phyloP scores from a whole-genome alignment of 2,113 vertebrate genomes.

The Haplochromis vanheusdeni region DNA sequence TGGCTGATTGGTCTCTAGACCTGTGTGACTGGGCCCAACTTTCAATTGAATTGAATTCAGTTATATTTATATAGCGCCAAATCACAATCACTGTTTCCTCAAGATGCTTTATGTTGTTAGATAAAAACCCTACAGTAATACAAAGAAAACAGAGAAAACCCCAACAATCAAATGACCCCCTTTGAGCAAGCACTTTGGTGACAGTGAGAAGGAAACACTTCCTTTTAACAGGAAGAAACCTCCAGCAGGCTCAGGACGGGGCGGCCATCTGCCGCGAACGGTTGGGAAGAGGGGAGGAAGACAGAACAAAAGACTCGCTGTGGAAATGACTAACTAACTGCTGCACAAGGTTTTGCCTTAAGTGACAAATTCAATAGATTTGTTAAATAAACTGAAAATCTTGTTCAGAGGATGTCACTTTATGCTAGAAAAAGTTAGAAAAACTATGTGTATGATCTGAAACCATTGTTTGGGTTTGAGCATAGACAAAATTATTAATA shows the following conservation, averaged over 20 bases:
- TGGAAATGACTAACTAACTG: neutral
- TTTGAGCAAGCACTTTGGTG: neutral
- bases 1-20: neutral
- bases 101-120: neutral
- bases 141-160: neutral
- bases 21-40: neutral
- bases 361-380: neutral
- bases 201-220: neutral
- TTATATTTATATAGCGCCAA: neutral
- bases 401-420: neutral
- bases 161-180: neutral
- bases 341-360: neutral
- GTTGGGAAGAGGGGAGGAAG: neutral
- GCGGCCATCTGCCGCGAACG: neutral
- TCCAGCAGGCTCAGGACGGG: neutral
- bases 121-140: neutral
- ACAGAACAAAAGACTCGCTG: neutral
- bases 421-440: neutral
- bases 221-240: neutral
- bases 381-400: neutral
- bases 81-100: neutral
- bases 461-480: neutral
- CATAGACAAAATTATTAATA: neutral
- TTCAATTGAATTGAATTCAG: neutral
- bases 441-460: neutral